Percentiles rank a stretch among this genome's conserved stretches.
These are phyloP conservation scores for Plecotus auritus DNA, from an alignment of 2,113 vertebrate genomes.

Conservation along the genomic window DNA sequence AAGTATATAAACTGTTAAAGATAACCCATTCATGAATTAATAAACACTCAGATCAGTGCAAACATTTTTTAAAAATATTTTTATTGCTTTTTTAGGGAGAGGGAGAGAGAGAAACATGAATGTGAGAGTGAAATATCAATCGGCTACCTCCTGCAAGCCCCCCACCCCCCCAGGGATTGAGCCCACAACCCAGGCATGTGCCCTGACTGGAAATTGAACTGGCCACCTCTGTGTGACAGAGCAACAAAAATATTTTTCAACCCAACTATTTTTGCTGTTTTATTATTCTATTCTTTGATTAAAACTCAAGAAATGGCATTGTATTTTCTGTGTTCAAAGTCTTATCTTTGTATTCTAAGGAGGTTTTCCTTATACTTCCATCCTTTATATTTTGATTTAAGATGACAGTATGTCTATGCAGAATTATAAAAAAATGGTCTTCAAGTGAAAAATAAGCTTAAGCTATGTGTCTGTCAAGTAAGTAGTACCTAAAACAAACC, in stretches of 20 bases:
- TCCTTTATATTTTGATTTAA: background rate
- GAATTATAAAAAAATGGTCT: background rate
- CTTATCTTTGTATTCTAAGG: background rate
- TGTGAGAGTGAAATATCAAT: no score
- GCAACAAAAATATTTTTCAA: background rate
- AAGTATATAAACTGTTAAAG: background rate
- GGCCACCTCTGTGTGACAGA: no score
- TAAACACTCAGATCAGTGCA: background rate
- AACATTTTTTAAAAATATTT: background rate
- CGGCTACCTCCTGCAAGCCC: no score
- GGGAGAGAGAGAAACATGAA: no score
- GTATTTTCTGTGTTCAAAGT: background rate
- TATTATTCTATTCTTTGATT: background rate
- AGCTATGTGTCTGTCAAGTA: background rate
- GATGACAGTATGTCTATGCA: background rate
- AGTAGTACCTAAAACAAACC: background rate
- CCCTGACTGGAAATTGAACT: no score
- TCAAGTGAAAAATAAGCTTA: background rate
- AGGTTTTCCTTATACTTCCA: background rate
- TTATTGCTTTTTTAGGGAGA: no score
- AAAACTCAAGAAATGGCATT: constrained; percentile 2
- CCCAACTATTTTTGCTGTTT: background rate
- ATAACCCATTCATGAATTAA: background rate
- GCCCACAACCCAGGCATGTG: no score
- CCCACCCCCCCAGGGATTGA: no score